Percentiles rank a stretch among this genome's conserved stretches.
Conservation (phyloP, 2,888 invertebrate species). For the Drosophila greeni region DNA sequence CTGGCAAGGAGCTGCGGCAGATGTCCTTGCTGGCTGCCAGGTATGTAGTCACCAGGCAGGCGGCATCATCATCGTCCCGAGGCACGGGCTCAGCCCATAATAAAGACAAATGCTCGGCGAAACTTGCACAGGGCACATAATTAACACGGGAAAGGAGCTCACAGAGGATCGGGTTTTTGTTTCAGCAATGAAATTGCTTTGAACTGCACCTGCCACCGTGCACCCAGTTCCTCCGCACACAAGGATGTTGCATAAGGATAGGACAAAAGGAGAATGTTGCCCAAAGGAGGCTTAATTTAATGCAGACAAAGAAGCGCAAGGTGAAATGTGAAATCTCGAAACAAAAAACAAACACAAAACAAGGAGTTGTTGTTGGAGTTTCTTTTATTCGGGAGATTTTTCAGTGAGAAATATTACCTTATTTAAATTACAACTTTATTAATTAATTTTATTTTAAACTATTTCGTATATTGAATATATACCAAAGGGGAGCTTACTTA, state of each 20-base stretch:
- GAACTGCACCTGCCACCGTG: constrained; percentile 35
- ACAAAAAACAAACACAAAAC: background rate
- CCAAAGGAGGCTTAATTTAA: constrained; percentile 21
- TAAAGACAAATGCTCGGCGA: constrained; percentile 69
- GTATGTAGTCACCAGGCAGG: constrained; percentile 36
- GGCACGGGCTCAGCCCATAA: constrained; percentile 44
- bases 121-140: constrained; percentile 70
- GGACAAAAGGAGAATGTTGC: constrained; percentile 12
- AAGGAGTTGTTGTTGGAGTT: background rate
- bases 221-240: constrained; percentile 6
- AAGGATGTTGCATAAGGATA: constrained; percentile 25
- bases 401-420: background rate
- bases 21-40: constrained; percentile 64
- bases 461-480: background rate
- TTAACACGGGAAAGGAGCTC: constrained; percentile 52
- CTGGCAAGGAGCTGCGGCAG: constrained; percentile 44
- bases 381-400: background rate
- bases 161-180: constrained; percentile 32
- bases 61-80: constrained; percentile 1
- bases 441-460: background rate
- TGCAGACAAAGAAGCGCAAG: background rate
- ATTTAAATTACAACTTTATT: background rate
- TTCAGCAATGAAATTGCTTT: constrained; percentile 37
- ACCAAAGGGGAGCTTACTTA: background rate
- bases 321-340: background rate